Base-by-base conservation (phyloP, 1,140 invertebrate species). In the Drosophila virilis region DNA sequence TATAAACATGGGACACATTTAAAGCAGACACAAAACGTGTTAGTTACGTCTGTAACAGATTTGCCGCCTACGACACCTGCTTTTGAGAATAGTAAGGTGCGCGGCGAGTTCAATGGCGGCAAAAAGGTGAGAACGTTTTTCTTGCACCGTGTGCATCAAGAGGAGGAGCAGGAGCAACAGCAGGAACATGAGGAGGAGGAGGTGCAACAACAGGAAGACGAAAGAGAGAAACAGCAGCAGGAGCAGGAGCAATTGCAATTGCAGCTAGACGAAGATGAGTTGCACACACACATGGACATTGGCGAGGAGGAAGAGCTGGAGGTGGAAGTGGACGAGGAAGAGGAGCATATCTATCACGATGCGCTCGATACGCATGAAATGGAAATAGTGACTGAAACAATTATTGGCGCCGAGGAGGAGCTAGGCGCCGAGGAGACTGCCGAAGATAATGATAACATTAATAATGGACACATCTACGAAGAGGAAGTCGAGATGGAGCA, bases 61-160 rank as follows among this genome's bases (percentile, higher is more conserved):
- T 48, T 73, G 40, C 66, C 57, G 8, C 38, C 71, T 0, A 58
- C 43, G 6, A 43, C 64, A 13, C 59, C 72, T 7, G 33, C 50
- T n/a, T 17, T 62, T 0, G 66, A 69, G 13, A 33, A 37, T 40
- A 80, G 57, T 33, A 84, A 78, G 50, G 45, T 17, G 8, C 71
- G 72, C 5, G 78, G 69, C 1, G 78, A 79, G 22, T 90, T 81
- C 7, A 90, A 81, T 58, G 81, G 86, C 10, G 66, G 73, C 8
- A 82, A 91, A 51, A 90, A 90, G 42, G 76, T 88, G 4, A 82
- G 78, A 65, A 91, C 78, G 1, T 74, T 90, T 6, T 67, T 90
- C 28, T 54, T 86, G 17, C 73, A 90, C 67, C 84, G 84, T 1
- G 85, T 89, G 10, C 74, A 90, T 48, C 85, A 80, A 33, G 85